Evolutionary conservation across 2,113 vertebrate genomes (phyloP), one percentile per base, ranked within the genome.

Genomic region (Cottus gobio): DNA sequence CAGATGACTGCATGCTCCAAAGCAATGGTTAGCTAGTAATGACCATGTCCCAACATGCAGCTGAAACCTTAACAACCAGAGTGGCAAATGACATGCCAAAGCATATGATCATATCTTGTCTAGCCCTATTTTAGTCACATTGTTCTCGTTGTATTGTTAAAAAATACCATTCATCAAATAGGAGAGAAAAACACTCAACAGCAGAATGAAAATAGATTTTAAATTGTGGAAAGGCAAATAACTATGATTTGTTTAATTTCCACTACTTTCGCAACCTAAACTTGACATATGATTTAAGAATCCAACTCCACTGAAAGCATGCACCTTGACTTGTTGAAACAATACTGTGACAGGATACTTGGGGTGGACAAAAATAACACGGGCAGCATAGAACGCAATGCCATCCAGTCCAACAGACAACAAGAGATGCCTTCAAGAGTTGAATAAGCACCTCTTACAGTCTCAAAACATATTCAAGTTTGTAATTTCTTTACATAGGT

Each of bases 61-160:
- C 80, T 76, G 9, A 76, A 75, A 30, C 37, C 57, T 34, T 52
- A 75, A 75, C 52, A 65, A 82, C 61, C 52, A 80, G 24, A 42
- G 28, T 3, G 2, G 36, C 28, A 52, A 61, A 83, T 77, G 18
- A 79, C 66, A 68, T 8, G n/a, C 20, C 36, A 24, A 76, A 65
- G 28, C 77, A 60, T 26, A 73, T 83, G 26, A 74, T 77, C 48
- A 69, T 31, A 56, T 66, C 44, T 56, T 44, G 61, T 36, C 24
- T 6, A 13, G 12, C 3, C 16, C 18, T 66, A 42, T 61, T 69
- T 60, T 37, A 50, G 6, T 22, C 15, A 50, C 0, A 8, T 3
- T 44, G n/a, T 15, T 26, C 12, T 63, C 13, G 69, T 30, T 39
- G 26, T 2, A 12, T n/a, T 42, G 30, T 46, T 74, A 5, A 77